These are phyloP conservation scores for Holcopasites calliopsidis DNA, from an alignment of 1,140 invertebrate species.

Conservation along the genomic window DNA sequence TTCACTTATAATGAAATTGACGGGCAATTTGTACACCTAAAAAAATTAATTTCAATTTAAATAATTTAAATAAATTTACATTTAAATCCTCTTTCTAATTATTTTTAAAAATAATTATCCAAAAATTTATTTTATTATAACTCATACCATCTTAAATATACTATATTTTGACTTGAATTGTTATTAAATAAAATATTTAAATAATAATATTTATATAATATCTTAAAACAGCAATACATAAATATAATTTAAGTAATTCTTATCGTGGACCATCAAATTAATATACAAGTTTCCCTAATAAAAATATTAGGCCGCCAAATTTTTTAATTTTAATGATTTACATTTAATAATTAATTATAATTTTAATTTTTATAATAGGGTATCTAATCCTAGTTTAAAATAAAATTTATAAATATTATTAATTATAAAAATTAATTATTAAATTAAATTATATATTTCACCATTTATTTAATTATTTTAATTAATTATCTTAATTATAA, in stretches of 20 bases:
- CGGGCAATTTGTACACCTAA: slow-evolving; percentile 85
- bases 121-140: slow-evolving; percentile 75
- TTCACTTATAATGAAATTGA: slow-evolving; percentile 82
- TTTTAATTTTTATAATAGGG: slow-evolving; percentile 81
- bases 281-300: slow-evolving; percentile 61
- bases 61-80: slow-evolving; percentile 76
- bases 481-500: slow-evolving; percentile 63
- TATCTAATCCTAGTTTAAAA: slow-evolving; percentile 85
- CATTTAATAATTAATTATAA: slow-evolving; percentile 77
- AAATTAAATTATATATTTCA: slow-evolving; percentile 65
- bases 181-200: slow-evolving; percentile 72
- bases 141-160: slow-evolving; percentile 79
- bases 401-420: slow-evolving; percentile 68
- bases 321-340: slow-evolving; percentile 68
- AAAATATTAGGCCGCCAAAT: slow-evolving; percentile 60
- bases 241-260: slow-evolving; percentile 51
- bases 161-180: slow-evolving; percentile 83
- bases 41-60: slow-evolving; percentile 74
- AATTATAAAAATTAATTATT: slow-evolving; percentile 54
- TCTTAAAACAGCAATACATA: slow-evolving; percentile 62
- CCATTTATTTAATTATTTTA: slow-evolving; percentile 58
- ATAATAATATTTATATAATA: slow-evolving; percentile 77
- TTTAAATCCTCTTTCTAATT: slow-evolving; percentile 80
- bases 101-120: slow-evolving; percentile 69
- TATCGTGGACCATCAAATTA: slow-evolving; percentile 61